phyloP scores from a whole-genome alignment of 2,797 vertebrate genomes.

The Microctenopoma steveboyesi region DNA sequence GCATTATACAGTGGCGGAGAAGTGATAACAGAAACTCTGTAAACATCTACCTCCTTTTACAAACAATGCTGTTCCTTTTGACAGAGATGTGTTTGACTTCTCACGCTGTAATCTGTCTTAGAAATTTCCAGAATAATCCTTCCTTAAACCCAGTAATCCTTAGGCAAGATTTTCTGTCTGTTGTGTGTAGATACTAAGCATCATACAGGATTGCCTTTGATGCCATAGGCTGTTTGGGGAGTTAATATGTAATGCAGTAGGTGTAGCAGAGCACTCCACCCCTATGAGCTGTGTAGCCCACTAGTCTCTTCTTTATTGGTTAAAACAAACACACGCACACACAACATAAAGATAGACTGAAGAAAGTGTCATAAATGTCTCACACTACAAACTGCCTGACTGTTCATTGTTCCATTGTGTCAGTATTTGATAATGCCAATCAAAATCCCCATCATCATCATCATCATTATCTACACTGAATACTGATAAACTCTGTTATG shows the following conservation, averaged over 20 bases:
- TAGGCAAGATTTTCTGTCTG: slow-evolving; percentile 5
- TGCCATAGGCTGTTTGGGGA: slow-evolving; percentile 28
- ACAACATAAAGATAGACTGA: slow-evolving; percentile 11
- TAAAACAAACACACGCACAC: slow-evolving; percentile 10
- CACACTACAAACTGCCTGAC: slow-evolving; percentile 3
- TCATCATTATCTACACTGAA: neutral
- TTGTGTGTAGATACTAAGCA: slow-evolving; percentile 8
- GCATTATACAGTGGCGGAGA: slow-evolving; percentile 42
- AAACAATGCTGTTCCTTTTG: slow-evolving; percentile 21
- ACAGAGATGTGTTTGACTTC: slow-evolving; percentile 29
- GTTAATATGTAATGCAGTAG: slow-evolving; percentile 22
- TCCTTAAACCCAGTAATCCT: slow-evolving; percentile 40
- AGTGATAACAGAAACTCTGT: slow-evolving; percentile 35
- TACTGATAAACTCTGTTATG: slow-evolving; percentile 4
- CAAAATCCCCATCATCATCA: neutral
- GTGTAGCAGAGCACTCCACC: slow-evolving; percentile 22
- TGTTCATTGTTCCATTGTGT: slow-evolving; percentile 14
- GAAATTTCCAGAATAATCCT: slow-evolving; percentile 44
- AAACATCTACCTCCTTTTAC: slow-evolving; percentile 18
- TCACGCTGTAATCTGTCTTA: slow-evolving; percentile 19
- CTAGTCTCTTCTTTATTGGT: neutral
- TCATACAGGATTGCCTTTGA: slow-evolving; percentile 25
- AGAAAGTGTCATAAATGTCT: slow-evolving; percentile 2
- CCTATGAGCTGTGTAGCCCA: slow-evolving; percentile 20
- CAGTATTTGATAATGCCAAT: neutral